These are phyloP conservation scores for Procambarus virginalis DNA, from an alignment of 1,140 invertebrate species.

Conservation along the genomic window DNA sequence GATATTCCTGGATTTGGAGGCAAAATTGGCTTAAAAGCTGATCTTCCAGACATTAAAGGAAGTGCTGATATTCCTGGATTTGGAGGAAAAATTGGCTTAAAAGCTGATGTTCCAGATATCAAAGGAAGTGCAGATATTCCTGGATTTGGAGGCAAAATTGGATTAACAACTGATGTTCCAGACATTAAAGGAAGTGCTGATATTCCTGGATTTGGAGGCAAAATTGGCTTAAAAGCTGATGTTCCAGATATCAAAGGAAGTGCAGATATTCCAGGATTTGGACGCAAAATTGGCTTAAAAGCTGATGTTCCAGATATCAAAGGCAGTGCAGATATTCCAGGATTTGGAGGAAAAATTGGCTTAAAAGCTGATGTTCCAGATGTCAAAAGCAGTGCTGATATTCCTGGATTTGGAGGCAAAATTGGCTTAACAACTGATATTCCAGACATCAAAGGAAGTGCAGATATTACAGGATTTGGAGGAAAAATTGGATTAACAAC, in stretches of 20 bases:
- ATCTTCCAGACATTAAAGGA: background rate
- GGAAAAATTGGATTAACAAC: background rate
- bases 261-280: conserved; percentile 7
- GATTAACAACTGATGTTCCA: background rate
- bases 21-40: background rate
- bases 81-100: conserved; percentile 3
- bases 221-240: background rate
- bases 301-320: background rate
- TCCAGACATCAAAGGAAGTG: background rate
- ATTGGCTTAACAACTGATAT: background rate
- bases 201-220: conserved; percentile 19
- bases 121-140: conserved; percentile 1
- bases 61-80: conserved; percentile 7
- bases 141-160: conserved; percentile 1
- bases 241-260: background rate
- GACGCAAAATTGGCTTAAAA: conserved; percentile 1
- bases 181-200: background rate
- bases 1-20: background rate
- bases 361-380: background rate
- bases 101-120: background rate
- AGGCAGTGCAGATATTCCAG: conserved; percentile 3
- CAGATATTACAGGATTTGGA: conserved; percentile 20
- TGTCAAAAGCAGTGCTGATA: background rate
- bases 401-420: conserved; percentile 19
- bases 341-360: conserved; percentile 10